Conservation (phyloP, 2,113 vertebrate species). For the Merops nubicus region DNA sequence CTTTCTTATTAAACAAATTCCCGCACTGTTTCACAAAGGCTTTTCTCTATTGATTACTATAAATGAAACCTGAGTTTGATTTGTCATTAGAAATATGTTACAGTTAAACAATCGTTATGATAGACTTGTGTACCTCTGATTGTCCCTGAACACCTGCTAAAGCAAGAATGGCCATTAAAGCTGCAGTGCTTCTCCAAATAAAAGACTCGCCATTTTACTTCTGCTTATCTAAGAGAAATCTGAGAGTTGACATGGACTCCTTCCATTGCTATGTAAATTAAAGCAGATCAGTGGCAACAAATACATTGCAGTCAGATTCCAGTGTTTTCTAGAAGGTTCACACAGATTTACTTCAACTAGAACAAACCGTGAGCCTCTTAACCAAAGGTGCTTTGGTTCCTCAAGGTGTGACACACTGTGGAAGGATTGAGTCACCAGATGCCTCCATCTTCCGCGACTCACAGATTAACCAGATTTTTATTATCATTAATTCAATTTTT, state of each 20-base stretch:
- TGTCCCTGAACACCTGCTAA: background rate
- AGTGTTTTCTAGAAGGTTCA: background rate
- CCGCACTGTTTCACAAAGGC: background rate
- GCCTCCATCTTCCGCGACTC: background rate
- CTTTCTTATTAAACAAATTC: background rate
- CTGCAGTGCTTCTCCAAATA: background rate
- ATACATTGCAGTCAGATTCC: background rate
- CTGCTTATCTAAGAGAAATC: background rate
- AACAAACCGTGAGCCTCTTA: background rate
- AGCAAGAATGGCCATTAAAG: background rate
- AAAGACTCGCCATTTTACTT: background rate
- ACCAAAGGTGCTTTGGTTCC: background rate
- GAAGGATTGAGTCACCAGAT: background rate
- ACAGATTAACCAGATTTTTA: no score
- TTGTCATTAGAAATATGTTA: background rate
- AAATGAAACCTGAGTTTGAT: background rate
- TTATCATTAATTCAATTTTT: no score
- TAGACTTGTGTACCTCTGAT: background rate
- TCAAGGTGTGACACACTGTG: accelerated
- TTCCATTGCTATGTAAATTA: background rate
- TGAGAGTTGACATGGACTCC: background rate
- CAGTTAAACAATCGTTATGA: background rate
- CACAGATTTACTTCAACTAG: background rate
- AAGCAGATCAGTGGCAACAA: background rate
- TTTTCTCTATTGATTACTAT: background rate